These are phyloP conservation scores for Cottoperca gobio DNA, from an alignment of 2,797 vertebrate species.

Conservation along the genomic window DNA sequence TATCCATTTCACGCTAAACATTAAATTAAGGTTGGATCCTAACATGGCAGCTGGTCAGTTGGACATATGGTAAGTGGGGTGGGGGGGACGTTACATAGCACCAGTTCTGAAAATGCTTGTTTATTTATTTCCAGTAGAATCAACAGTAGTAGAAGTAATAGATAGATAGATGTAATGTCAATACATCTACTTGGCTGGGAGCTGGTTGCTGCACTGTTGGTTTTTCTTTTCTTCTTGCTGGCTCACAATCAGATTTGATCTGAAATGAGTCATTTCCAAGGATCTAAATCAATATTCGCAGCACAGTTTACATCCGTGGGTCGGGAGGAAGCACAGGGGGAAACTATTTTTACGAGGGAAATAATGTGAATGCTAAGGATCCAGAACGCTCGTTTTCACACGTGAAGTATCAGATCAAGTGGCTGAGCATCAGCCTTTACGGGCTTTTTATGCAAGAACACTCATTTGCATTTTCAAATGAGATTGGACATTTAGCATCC, in stretches of 20 bases:
- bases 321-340: conserved; percentile 1
- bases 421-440: neutral
- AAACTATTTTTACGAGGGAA: neutral
- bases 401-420: neutral
- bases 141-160: neutral
- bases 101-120: conserved; percentile 9
- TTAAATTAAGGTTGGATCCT: conserved; percentile 36
- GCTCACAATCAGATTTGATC: conserved; percentile 46
- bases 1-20: conserved; percentile 4
- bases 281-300: conserved; percentile 55
- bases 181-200: too few relatives aligned
- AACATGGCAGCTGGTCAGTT: conserved; percentile 39
- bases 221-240: conserved; percentile 1
- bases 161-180: too few relatives aligned
- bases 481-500: neutral
- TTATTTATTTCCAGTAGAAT: neutral
- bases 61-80: conserved; percentile 60
- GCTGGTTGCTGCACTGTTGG: neutral
- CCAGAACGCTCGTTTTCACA: neutral
- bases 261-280: conserved; percentile 50
- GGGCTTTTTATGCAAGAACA: neutral
- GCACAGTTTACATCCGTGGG: conserved; percentile 25
- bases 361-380: conserved; percentile 11
- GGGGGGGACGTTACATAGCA: conserved; percentile 16
- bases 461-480: conserved; percentile 35